Evolutionary conservation across 2,113 vertebrate species (phyloP), one percentile per base, ranked within the genome.

Genomic region (Gnathonemus echidnorhynchus): DNA sequence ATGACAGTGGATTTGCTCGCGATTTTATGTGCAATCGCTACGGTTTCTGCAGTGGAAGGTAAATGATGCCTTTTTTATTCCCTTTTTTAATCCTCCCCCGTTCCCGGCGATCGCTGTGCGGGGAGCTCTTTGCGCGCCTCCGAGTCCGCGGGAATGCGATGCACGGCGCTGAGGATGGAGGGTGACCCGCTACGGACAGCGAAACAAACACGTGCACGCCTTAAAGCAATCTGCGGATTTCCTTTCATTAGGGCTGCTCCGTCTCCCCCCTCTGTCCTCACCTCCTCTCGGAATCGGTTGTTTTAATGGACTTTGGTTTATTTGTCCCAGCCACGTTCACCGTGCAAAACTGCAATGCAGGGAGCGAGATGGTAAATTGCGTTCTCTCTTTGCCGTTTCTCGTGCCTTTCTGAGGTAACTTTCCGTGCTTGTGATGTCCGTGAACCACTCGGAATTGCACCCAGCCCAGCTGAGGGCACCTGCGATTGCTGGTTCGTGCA

Each of bases 21-120:
- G 88, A 88, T 95, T 24, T 91, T 95, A 31, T 91, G 91, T 88
- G 92, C 91, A 90, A 89, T 93, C 7, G 91, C 93, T 83, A 89
- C 92, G 3, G 95, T 94, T 92, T 89, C 89, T 88, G 93, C 95
- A 83, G 93, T 95, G 89, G 95, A 96, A 95, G 95, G 95, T 96
- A 95, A 86, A 84, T 89, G 50, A 49, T 56, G 70, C n/a, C n/a
- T 56, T 31, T 91, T 6, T 45, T 39, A 87, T 11, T 87, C 10
- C 39, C 3, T 87, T 17, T 27, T 66, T 66, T 27, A 27, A 27
- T 27, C 62, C 15, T 24, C 45, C 46, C 3, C 70, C 1, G 31
- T 58, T 13, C 24, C 83, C 21, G 19, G 48, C 70, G 48, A 80
- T 52, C 70, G 31, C 88, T 39, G 88, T 89, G 15, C 48, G 46